Evolutionary conservation across 2,113 vertebrate genomes (phyloP).

Genomic region (Mastomys coucha): DNA sequence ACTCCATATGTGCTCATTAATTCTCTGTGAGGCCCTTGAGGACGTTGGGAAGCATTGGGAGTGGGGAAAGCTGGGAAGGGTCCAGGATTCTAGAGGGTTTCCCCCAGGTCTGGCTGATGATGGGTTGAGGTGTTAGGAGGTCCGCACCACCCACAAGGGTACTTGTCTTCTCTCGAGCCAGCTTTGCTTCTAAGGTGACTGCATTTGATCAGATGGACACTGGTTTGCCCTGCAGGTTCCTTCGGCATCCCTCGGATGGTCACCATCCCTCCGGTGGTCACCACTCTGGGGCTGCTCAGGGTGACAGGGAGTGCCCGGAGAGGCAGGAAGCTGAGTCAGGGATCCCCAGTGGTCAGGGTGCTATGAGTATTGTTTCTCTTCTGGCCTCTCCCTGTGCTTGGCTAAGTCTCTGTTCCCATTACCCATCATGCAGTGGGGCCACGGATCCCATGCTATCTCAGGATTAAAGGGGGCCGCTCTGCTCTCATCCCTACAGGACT

Average conservation of each 20-base stretch:
- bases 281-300: fast-evolving
- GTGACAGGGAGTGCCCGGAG: neutral
- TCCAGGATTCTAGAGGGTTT: neutral
- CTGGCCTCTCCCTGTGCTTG: fast-evolving
- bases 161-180: neutral
- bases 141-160: neutral
- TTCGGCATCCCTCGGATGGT: neutral
- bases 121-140: neutral
- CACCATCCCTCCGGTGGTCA: fast-evolving
- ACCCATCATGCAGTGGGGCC: neutral
- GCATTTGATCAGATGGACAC: neutral
- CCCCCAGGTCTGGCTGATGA: neutral
- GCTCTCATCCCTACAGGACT: neutral
- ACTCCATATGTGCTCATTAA: neutral
- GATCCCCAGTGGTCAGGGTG: neutral
- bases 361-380: neutral
- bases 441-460: conserved; percentile 19
- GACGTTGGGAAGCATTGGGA: neutral
- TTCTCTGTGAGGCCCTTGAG: neutral
- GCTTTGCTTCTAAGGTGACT: neutral
- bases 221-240: neutral
- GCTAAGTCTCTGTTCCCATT: neutral
- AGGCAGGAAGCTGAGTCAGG: neutral
- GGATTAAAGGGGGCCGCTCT: neutral
- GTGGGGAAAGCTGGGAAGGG: neutral